Percentiles rank a stretch among this genome's conserved stretches.
Evolutionary conservation across 2,113 vertebrate genomes (phyloP).

Genomic region (Hemiprocne comata): DNA sequence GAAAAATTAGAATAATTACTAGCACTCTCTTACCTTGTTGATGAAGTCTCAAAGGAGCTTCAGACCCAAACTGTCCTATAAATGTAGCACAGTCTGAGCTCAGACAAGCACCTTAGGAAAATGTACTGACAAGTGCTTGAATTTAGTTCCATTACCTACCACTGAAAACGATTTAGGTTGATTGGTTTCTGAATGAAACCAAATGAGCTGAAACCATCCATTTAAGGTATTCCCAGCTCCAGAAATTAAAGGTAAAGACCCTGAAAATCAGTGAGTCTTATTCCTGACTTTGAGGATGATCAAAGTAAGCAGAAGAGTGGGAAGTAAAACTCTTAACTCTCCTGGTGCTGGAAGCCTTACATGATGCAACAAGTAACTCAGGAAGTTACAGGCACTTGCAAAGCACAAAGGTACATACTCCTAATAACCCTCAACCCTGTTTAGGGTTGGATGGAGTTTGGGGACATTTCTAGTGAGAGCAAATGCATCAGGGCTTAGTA

Average conservation of each 20-base stretch:
- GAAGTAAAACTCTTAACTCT: background rate
- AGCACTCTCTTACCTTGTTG: background rate
- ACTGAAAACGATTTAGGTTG: background rate
- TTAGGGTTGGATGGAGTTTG: background rate
- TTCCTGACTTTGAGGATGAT: background rate
- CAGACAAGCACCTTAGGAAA: background rate
- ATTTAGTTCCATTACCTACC: background rate
- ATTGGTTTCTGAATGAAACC: conserved; percentile 19
- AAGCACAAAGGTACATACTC: rapidly evolving
- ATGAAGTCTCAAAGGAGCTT: conserved; percentile 6
- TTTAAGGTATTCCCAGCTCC: background rate
- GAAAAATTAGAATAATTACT: conserved; percentile 9
- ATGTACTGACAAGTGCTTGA: background rate
- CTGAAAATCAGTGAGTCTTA: background rate
- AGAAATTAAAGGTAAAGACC: background rate
- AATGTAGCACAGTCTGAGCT: background rate
- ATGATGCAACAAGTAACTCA: background rate
- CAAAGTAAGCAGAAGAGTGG: background rate
- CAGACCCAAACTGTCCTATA: background rate
- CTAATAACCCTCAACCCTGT: background rate
- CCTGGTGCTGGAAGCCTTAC: background rate
- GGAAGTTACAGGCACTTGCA: background rate
- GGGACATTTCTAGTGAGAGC: background rate
- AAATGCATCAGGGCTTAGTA: background rate
- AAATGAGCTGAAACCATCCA: background rate